These are phyloP conservation scores for Pseudococcus longispinus DNA, from an alignment of 2,888 invertebrate species.

Conservation along the genomic window DNA sequence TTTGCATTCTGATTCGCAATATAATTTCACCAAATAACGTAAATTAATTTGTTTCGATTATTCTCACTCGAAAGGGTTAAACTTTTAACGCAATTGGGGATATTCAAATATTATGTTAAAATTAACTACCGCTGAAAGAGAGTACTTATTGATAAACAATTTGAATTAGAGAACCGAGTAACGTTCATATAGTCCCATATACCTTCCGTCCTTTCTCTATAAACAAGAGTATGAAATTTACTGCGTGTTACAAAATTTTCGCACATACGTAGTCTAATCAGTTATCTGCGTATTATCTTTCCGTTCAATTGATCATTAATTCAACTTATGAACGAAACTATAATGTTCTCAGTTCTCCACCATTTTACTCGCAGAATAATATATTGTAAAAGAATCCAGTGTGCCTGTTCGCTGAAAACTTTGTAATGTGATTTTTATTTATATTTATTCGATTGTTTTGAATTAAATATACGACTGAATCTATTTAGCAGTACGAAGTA, in stretches of 20 bases:
- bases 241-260: neutral
- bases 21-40: conserved; percentile 28
- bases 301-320: neutral
- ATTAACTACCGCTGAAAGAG: conserved; percentile 15
- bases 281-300: neutral
- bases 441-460: too few relatives aligned
- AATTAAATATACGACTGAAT: too few relatives aligned
- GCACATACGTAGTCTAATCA: neutral
- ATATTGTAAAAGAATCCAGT: too few relatives aligned
- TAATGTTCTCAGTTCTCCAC: too few relatives aligned
- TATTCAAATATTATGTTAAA: conserved; percentile 16
- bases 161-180: neutral
- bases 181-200: neutral
- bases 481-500: too few relatives aligned
- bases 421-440: too few relatives aligned
- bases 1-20: conserved; percentile 24
- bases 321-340: too few relatives aligned
- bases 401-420: too few relatives aligned
- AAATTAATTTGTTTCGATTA: conserved; percentile 24
- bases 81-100: conserved; percentile 28
- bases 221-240: neutral
- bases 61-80: conserved; percentile 24
- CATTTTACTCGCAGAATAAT: too few relatives aligned
- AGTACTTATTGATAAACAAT: conserved; percentile 20
- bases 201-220: neutral